phyloP scores from a whole-genome alignment of 2,113 vertebrate genomes.

The Urocolius indicus region DNA sequence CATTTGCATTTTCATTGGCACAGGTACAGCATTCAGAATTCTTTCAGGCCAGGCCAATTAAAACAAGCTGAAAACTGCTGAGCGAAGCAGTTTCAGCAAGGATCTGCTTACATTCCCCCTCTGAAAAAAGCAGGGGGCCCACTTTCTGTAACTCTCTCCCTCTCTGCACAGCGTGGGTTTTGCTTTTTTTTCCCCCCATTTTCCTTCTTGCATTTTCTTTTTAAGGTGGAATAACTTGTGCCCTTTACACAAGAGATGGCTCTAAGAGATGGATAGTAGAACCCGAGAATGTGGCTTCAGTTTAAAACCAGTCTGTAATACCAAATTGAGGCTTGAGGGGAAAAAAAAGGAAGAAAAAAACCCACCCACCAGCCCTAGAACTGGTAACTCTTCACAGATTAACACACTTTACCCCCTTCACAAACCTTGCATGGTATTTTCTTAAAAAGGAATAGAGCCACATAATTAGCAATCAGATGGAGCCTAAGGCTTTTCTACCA shows the following conservation, averaged over 20 bases:
- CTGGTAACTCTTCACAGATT: conserved; percentile 29
- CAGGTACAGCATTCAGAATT: conserved; percentile 77
- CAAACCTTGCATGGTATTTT: conserved; percentile 45
- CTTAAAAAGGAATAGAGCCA: conserved; percentile 55
- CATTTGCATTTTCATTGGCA: conserved; percentile 77
- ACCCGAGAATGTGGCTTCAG: conserved; percentile 4
- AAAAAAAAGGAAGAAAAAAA: background rate
- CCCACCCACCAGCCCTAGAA: background rate
- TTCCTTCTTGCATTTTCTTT: background rate
- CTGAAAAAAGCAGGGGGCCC: conserved; percentile 69
- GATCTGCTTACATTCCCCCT: conserved; percentile 78
- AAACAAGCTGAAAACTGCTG: conserved; percentile 80
- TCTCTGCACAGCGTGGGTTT: conserved; percentile 46
- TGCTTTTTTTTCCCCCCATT: fast-evolving
- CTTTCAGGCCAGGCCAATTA: conserved; percentile 82
- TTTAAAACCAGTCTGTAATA: background rate
- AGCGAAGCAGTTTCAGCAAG: conserved; percentile 69
- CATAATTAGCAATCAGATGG: conserved; percentile 66
- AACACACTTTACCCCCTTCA: conserved; percentile 55
- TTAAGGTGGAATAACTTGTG: conserved; percentile 64
- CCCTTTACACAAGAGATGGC: background rate
- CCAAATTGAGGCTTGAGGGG: background rate
- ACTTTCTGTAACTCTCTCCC: conserved; percentile 51
- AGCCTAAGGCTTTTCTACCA: conserved; percentile 63
- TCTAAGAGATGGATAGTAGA: conserved; percentile 43